Percentiles rank a stretch among this genome's conserved stretches.
Evolutionary conservation across 92 coral and sea anemone species (phyloP).

Genomic region (Porites evermanni): DNA sequence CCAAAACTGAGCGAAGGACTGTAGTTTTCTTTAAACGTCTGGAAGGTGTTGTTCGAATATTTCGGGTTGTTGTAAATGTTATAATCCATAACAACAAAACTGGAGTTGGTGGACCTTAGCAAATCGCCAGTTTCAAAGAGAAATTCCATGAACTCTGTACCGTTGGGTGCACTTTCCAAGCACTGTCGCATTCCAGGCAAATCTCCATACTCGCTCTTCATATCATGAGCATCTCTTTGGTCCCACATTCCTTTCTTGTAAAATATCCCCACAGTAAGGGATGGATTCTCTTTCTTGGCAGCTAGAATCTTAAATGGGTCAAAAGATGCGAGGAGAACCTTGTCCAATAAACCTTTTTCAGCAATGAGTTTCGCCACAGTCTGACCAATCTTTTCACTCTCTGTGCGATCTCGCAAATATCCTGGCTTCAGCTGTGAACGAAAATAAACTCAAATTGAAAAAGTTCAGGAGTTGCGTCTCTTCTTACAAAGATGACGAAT

Average conservation of each 20-base stretch:
- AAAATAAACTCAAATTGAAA: neutral
- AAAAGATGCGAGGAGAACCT: conserved; percentile 80
- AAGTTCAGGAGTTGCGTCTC: too few species aligned
- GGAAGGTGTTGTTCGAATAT: conserved; percentile 79
- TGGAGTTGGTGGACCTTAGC: conserved; percentile 74
- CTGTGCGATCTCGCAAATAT: conserved; percentile 56
- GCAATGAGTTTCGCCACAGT: conserved; percentile 84
- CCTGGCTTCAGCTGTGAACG: conserved; percentile 78
- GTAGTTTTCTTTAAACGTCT: conserved; percentile 73
- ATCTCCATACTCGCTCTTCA: conserved; percentile 42
- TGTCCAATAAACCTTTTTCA: conserved; percentile 66
- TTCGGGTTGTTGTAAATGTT: conserved; percentile 73
- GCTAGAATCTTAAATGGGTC: conserved; percentile 85
- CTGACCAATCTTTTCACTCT: conserved; percentile 78
- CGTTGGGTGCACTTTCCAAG: conserved; percentile 54
- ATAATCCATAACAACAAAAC: conserved; percentile 88
- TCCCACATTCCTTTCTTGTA: conserved; percentile 71
- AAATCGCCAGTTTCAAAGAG: conserved; percentile 75
- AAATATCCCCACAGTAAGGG: conserved; percentile 73
- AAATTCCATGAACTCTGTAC: conserved; percentile 65
- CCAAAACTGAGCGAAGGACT: conserved; percentile 83
- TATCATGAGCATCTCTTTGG: conserved; percentile 7
- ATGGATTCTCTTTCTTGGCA: conserved; percentile 66
- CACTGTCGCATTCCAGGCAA: conserved; percentile 74
- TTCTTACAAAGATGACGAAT: too few species aligned